Conservation (phyloP, 92 coral and sea anemone species). For the Metridium senile region DNA sequence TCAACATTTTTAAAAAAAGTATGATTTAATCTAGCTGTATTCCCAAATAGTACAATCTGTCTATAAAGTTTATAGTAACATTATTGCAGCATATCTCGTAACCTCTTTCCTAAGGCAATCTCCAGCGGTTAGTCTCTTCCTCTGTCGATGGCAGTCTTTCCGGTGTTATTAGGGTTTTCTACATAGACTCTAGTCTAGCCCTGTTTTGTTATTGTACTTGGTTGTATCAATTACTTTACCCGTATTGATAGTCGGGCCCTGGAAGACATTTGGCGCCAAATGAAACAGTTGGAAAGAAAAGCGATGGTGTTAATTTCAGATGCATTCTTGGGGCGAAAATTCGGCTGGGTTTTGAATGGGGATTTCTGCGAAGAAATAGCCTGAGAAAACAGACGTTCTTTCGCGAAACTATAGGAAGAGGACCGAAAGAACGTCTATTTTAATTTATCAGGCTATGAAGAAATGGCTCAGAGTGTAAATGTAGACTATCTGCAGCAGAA, state of each 20-base stretch:
- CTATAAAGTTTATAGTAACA: no score
- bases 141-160: conserved; percentile 16
- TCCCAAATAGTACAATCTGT: not conserved
- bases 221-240: conserved; percentile 17
- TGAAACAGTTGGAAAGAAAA: conserved; percentile 15
- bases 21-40: not conserved
- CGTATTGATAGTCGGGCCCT: conserved; percentile 14
- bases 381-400: no score
- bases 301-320: conserved; percentile 39
- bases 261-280: conserved; percentile 25
- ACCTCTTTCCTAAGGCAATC: not conserved
- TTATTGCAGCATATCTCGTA: not conserved
- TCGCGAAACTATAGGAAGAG: no score
- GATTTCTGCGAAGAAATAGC: conserved; percentile 18
- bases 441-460: no score
- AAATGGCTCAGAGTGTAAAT: no score
- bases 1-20: not conserved
- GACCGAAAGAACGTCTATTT: no score
- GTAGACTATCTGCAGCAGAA: no score
- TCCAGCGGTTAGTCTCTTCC: conserved; percentile 4
- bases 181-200: conserved; percentile 16
- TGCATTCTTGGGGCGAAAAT: conserved; percentile 37
- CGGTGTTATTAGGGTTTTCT: conserved; percentile 19
- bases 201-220: not conserved
- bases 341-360: conserved; percentile 4